A percentile compares a stretch with the other conserved stretches of the same genome.
Evolutionary conservation across 2,797 vertebrate genomes (phyloP).

Genomic region (Melanogrammus aeglefinus): DNA sequence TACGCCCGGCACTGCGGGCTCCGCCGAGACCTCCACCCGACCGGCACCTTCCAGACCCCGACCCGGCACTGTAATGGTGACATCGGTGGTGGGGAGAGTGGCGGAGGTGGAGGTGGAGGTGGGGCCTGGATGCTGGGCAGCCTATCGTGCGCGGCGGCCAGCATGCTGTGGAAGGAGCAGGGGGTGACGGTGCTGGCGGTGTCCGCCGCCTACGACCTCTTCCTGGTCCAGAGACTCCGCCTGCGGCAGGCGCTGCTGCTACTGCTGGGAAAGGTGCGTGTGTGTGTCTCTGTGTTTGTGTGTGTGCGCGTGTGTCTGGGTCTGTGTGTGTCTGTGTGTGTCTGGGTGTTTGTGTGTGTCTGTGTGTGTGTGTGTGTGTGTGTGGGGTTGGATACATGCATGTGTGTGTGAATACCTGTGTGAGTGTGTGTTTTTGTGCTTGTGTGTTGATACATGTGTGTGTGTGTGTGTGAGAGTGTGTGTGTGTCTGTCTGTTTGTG

Average conservation of each 20-base stretch:
- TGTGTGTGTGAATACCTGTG: background rate
- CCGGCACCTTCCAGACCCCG: slow-evolving; percentile 16
- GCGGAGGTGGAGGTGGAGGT: slow-evolving; percentile 44
- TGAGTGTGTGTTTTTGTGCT: background rate
- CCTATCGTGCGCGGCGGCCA: slow-evolving; percentile 85
- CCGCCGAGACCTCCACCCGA: background rate
- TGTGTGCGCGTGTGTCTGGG: background rate
- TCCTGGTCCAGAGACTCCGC: slow-evolving; percentile 88
- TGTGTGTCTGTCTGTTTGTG: no score
- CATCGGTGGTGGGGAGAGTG: background rate
- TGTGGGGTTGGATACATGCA: no score
- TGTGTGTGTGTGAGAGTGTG: background rate
- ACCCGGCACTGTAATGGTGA: background rate
- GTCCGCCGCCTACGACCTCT: slow-evolving; percentile 90
- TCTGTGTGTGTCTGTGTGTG: background rate
- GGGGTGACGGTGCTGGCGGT: slow-evolving; percentile 93
- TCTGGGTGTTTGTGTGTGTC: no score
- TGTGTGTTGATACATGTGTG: background rate
- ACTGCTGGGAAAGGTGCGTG: slow-evolving; percentile 81
- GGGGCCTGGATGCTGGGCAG: slow-evolving; percentile 82
- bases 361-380: no score
- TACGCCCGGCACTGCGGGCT: slow-evolving; percentile 87
- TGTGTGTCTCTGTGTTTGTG: background rate
- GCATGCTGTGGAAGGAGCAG: slow-evolving; percentile 99
- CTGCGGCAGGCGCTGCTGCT: slow-evolving; percentile 80